Base-by-base conservation (phyloP, 2,888 invertebrate genomes). In the Bimastos eiseni region DNA sequence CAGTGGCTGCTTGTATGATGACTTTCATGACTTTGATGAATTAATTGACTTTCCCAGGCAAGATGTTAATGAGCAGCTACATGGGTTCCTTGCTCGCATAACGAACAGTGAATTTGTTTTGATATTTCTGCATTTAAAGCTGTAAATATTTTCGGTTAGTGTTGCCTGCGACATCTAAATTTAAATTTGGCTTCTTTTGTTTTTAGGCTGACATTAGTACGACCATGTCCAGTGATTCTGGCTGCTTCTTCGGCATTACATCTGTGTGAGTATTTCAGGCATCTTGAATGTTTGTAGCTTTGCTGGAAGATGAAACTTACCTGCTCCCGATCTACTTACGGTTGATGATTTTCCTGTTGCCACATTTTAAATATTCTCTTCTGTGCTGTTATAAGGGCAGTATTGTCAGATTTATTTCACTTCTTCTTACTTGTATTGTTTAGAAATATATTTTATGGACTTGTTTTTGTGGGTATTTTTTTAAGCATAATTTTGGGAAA, bases 191-290 rank as follows among this genome's bases (percentile, higher is more conserved):
- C 70, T 70, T 70, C 86, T 86, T n/a, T 34, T 86, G 30, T 37
- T 86, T 86, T 34, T 89, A 91, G 91, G 91, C 91, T n/a, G 90
- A 91, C 49, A 49, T 91, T 34, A 90, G 90, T 90, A 90, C 91
- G 24, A 91, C 88, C 38, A 90, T 91, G 88, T 83, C 91, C 70
- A 84, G 88, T 36, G 84, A 90, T 5, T 44, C 90, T 49, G 86
- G 86, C 21, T 88, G 49, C 30, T 44, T 89, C 44, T 91, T 36
- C 36, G 86, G 86, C 86, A 86, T 86, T 34, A 36, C 86, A 86
- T 86, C 86, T 86, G 86, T 86, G 86, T 86, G 17, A 86, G 86
- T 37, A 34, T 86, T 70, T 49, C 49, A 24, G 24, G 21, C 21
- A 49, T 49, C 24, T 49, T n/a, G 1, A 70, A n/a, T 70, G 5